phyloP scores from a whole-genome alignment of 2,888 invertebrate species.

The Seira ritae region DNA sequence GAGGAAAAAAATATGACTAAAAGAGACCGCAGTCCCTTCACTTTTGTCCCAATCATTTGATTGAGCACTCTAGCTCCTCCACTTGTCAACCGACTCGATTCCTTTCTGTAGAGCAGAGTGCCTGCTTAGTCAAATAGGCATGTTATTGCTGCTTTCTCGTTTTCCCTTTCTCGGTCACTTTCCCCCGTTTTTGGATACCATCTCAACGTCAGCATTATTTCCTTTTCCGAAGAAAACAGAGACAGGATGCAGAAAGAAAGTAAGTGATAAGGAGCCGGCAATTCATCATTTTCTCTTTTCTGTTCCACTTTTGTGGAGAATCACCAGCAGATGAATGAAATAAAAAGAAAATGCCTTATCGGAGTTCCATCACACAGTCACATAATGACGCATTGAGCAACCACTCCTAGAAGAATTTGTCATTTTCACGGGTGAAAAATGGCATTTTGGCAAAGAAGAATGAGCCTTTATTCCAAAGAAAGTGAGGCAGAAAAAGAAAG shows the following conservation, averaged over 20 bases:
- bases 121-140: no score
- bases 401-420: constrained; percentile 33
- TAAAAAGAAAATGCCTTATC: background rate
- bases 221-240: constrained; percentile 36
- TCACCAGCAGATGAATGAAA: constrained; percentile 8
- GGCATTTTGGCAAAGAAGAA: background rate
- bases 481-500: background rate
- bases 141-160: background rate
- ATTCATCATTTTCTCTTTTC: constrained; percentile 47
- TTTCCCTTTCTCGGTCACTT: background rate
- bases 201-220: constrained; percentile 45
- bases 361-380: background rate
- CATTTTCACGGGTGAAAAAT: constrained; percentile 42
- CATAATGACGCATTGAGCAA: background rate
- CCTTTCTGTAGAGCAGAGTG: no score
- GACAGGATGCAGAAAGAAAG: constrained; percentile 30
- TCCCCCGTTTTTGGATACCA: constrained; percentile 22
- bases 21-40: background rate
- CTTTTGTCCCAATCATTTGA: background rate
- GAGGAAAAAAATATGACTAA: no score
- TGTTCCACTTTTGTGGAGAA: background rate
- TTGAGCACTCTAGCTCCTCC: background rate
- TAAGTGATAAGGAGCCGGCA: constrained; percentile 42
- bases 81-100: background rate
- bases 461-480: background rate